phyloP scores from a whole-genome alignment of 2,113 vertebrate genomes.

The Chroicocephalus ridibundus region DNA sequence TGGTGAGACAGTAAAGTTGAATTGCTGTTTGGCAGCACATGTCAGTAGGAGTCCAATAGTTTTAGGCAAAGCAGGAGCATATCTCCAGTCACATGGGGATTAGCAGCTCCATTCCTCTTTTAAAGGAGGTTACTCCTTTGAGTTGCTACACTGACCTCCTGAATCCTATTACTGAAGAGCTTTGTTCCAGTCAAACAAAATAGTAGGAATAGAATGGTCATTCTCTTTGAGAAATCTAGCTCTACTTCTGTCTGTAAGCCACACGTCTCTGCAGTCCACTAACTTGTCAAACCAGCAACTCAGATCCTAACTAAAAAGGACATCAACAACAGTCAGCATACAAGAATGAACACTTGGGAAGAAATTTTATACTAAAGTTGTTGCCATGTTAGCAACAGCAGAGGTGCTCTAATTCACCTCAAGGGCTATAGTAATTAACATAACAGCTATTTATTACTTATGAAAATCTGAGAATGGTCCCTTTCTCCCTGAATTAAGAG shows the following conservation, averaged over 20 bases:
- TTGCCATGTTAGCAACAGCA: background rate
- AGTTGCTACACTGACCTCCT: background rate
- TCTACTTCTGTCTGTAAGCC: background rate
- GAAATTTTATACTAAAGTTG: background rate
- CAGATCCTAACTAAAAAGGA: background rate
- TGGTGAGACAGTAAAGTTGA: background rate
- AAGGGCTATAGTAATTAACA: background rate
- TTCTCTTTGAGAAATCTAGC: background rate
- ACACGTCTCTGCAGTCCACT: background rate
- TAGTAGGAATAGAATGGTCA: background rate
- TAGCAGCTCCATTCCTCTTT: background rate
- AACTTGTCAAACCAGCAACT: background rate
- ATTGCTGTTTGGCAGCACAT: background rate
- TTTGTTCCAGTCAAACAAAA: background rate
- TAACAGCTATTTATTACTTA: background rate
- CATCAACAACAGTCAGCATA: background rate
- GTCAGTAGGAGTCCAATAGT: background rate
- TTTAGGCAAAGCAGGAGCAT: background rate
- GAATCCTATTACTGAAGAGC: background rate
- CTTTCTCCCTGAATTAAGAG: background rate
- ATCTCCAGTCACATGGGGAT: background rate
- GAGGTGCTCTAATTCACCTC: background rate
- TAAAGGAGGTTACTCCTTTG: background rate
- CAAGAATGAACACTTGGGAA: background rate
- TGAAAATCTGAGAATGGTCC: background rate